phyloP scores from a whole-genome alignment of 2,113 vertebrate genomes.

The Thalassarche chlororhynchos region DNA sequence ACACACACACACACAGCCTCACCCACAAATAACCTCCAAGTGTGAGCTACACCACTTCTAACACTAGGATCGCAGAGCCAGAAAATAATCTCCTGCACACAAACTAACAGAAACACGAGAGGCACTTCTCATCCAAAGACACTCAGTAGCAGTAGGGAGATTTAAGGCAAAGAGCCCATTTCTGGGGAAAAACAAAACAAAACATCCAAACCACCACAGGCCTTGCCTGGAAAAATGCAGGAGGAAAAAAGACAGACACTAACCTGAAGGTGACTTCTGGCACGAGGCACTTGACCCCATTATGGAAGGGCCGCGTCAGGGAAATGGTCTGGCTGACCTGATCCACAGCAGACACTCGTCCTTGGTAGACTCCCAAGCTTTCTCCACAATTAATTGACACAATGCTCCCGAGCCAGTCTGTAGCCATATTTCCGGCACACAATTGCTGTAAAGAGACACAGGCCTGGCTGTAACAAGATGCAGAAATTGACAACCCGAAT shows the following conservation, averaged over 20 bases:
- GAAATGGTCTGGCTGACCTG: conserved; percentile 96
- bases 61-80: not conserved
- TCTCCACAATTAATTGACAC: conserved; percentile 97
- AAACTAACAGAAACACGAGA: not conserved
- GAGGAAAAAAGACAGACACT: not conserved
- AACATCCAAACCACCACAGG: not conserved
- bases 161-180: not conserved
- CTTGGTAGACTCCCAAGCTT: conserved; percentile 94
- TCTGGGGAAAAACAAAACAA: not conserved
- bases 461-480: not conserved
- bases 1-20: rapidly evolving
- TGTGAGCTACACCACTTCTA: not conserved
- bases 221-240: not conserved
- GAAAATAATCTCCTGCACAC: not conserved
- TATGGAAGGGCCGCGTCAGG: conserved; percentile 93
- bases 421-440: conserved; percentile 79
- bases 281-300: conserved; percentile 95
- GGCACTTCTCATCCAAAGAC: not conserved
- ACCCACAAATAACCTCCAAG: not conserved
- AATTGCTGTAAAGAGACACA: not conserved
- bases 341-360: conserved; percentile 93
- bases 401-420: conserved; percentile 94
- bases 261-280: conserved; percentile 98
- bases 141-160: not conserved
- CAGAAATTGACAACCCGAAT: not conserved